A percentile compares a stretch with the other conserved stretches of the same genome.
Evolutionary conservation across 2,797 vertebrate genomes (phyloP).

Genomic region (Columba guinea): DNA sequence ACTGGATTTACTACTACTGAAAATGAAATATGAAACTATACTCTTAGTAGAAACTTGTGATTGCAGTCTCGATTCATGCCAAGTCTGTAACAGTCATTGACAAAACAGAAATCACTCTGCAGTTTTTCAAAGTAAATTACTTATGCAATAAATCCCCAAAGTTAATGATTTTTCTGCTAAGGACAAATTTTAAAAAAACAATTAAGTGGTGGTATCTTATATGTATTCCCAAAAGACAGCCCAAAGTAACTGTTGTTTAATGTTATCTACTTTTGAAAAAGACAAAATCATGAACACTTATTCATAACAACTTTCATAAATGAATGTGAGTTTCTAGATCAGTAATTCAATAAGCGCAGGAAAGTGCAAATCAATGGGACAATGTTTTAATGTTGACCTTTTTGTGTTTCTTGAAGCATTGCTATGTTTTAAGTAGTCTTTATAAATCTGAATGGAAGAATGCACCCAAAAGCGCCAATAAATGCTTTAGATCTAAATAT

Average conservation of each 20-base stretch:
- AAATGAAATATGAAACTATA: not conserved
- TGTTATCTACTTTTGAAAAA: not conserved
- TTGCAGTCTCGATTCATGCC: not conserved
- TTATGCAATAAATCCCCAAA: not conserved
- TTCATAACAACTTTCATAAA: not conserved
- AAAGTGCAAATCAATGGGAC: not conserved
- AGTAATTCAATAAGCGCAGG: not conserved
- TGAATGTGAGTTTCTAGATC: not conserved
- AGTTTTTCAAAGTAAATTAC: constrained; percentile 12
- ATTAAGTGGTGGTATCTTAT: not conserved
- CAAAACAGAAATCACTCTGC: not conserved
- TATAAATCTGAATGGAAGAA: constrained; percentile 6
- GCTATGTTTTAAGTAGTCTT: not conserved
- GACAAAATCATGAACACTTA: not conserved
- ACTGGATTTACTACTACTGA: not conserved
- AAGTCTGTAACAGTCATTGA: not conserved
- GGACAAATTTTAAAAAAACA: not conserved
- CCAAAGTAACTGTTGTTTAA: not conserved
- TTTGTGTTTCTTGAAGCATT: not conserved
- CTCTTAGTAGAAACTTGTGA: not conserved
- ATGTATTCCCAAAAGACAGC: not conserved
- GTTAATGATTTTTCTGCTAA: constrained; percentile 15
- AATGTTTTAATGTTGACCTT: not conserved
- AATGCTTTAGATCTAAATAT: not conserved
- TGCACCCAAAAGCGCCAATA: not conserved